Evolutionary conservation across 2,888 invertebrate genomes (phyloP), one percentile per base, ranked within the genome.

Genomic region (Drosophila macrospina): DNA sequence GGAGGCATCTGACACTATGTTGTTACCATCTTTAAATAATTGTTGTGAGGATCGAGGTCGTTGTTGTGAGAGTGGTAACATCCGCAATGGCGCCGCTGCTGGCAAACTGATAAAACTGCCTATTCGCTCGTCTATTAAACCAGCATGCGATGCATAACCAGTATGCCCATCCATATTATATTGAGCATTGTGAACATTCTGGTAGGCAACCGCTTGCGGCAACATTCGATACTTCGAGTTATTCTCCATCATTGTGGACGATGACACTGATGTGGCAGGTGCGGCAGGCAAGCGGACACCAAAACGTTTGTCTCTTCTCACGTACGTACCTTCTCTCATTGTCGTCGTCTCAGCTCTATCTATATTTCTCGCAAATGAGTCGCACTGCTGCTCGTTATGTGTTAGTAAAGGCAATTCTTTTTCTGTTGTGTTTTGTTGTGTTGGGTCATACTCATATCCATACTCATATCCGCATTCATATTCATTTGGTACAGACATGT

Each of bases 81-180:
- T 63, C 51, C 89, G 90, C 65, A 79, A 69, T 74, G 89, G 78
- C 63, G 71, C 74, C 70, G 81, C 76, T 73, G 62, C 11, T 47
- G 87, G 78, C 78, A 78, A 80, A 78, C 80, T 84, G 71, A 78
- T 95, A 91, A 95, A 95, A 84, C 94, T 94, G 92, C 95, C 95
- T 86, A 94, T 93, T 93, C 95, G 95, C 84, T 94, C 93, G 93
- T 95, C 95, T 91, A 95, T 95, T 92, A 95, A 95, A 92, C 95
- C 95, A 56, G 42, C 61, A 64, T 55, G 55, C 42, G 79, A 41
- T 50, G 69, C 72, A 73, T 62, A 69, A 15, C 61, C 73, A 70
- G 60, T 32, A 71, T 77, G 77, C 65, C 68, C 75, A 61, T 71
- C 78, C 52, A 74, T 59, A 41, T 63, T 57, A 51, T 64, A 51